Evolutionary conservation across 2,797 vertebrate species (phyloP).

Genomic region (Gephyroberyx darwinii): DNA sequence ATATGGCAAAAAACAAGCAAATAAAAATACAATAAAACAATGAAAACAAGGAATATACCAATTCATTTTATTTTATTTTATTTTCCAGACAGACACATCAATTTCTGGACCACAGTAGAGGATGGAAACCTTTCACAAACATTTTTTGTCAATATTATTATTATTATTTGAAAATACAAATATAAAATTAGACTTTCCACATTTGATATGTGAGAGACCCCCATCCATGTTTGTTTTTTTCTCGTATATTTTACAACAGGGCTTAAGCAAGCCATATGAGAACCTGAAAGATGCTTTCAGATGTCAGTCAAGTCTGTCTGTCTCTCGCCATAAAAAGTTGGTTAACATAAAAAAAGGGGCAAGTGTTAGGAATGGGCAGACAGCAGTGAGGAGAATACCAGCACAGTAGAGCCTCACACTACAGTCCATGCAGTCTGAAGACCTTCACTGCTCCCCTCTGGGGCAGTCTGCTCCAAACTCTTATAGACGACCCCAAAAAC

Average conservation of each 20-base stretch:
- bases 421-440: constrained; percentile 66
- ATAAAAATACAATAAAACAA: constrained; percentile 62
- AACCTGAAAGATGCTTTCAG: constrained; percentile 97
- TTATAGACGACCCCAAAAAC: constrained; percentile 31
- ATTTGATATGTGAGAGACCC: constrained; percentile 99
- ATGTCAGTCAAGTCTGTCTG: constrained; percentile 83
- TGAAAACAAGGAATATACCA: constrained; percentile 79
- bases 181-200: constrained; percentile 99
- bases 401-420: constrained; percentile 66
- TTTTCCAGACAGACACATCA: constrained; percentile 98
- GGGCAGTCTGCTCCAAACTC: constrained; percentile 62
- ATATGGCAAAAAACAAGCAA: constrained; percentile 20
- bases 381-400: constrained; percentile 63
- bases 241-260: constrained; percentile 95
- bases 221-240: constrained; percentile 85
- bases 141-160: constrained; percentile 86
- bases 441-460: constrained; percentile 64
- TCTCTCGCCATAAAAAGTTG: constrained; percentile 83
- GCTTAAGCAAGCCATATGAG: constrained; percentile 97
- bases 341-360: constrained; percentile 81
- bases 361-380: constrained; percentile 83
- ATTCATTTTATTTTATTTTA: constrained; percentile 94
- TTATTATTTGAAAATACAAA: constrained; percentile 99
- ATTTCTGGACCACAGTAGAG: constrained; percentile 99
- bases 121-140: constrained; percentile 99